Base-by-base conservation (phyloP, 1,140 invertebrate genomes). In the Oscheius sp. region DNA sequence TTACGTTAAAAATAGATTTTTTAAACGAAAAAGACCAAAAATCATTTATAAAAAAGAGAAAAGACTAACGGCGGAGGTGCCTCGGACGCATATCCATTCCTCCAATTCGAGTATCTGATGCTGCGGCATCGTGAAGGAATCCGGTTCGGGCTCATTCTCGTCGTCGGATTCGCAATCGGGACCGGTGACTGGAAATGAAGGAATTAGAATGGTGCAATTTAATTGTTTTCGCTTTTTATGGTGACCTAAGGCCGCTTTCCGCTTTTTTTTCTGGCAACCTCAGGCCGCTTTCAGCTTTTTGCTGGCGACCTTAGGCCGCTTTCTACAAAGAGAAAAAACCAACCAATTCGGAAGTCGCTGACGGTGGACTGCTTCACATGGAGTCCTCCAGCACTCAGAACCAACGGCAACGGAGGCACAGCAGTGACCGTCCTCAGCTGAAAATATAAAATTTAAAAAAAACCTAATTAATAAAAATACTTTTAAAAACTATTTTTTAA, bases 381-480 rank as follows among this genome's bases (percentile, higher is more conserved):
- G 13, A 73, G 31, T 7, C 31, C 42, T 20, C 82, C 82, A 20
- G 82, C 77, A 49, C 83, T 82, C 4, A 83, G 38, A 13, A 84
- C 20, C 15, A 76, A 67, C 46, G 77, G 49, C 26, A 83, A 10
- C 23, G 77, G 68, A 15, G 82, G 76, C 10, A 83, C 75, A 15
- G 74, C 81, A n/a, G 82, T 84, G 0, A 83, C 81, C 4, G 68
- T 81, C 38, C 75, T 61, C 31, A 82, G 32, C 72, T 74, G 63
- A 70, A 70, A 66, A 20, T 28, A 52, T 66, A 32, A 3, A 28
- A 38, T 65, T 71, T 34, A 58, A 55, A 63, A 10, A 52, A 13
- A 36, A 77, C 20, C 32, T 23, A 71, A 46, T 75, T 78, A 46
- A 18, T 49, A 78, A 29, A 42, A 3, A 78, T 55, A 77, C 38